A percentile compares a stretch with the other conserved stretches of the same genome.
These are phyloP conservation scores for Phalacrocorax aristotelis DNA, from an alignment of 2,113 vertebrate species.

Conservation along the genomic window DNA sequence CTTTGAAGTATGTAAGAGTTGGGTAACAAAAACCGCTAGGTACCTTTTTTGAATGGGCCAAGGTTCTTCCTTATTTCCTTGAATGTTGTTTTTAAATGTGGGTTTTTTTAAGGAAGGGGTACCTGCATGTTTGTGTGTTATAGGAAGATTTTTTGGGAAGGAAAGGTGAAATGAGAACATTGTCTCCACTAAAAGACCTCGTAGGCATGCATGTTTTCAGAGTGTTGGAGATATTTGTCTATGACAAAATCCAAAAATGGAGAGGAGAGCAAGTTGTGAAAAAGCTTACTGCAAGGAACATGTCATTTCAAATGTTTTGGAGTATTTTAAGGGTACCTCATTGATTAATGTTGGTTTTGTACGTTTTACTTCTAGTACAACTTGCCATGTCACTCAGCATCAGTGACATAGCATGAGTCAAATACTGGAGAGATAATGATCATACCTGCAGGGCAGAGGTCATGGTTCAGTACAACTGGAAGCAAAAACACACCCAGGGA, in stretches of 20 bases:
- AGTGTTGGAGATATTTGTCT: background rate
- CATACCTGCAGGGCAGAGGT: conserved; percentile 2
- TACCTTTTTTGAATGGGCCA: background rate
- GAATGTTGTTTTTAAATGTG: background rate
- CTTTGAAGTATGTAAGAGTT: background rate
- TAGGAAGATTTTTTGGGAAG: background rate
- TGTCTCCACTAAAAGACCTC: background rate
- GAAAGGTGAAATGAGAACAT: background rate
- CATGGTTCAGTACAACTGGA: background rate
- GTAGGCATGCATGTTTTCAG: background rate
- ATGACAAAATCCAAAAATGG: background rate
- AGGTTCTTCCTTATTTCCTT: background rate
- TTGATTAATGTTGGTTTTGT: background rate
- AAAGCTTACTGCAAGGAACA: background rate
- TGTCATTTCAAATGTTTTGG: background rate
- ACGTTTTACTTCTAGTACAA: background rate
- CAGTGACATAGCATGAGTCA: background rate
- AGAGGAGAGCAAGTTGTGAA: background rate
- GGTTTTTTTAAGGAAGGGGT: background rate
- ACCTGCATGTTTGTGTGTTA: background rate
- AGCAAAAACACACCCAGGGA: background rate
- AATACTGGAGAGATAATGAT: background rate
- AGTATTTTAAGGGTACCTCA: background rate
- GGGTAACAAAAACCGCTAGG: background rate
- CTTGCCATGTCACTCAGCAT: background rate